Evolutionary conservation across 53 echinoderm and acorn worm genomes (phyloP).

Genomic region (Astropecten irregularis): DNA sequence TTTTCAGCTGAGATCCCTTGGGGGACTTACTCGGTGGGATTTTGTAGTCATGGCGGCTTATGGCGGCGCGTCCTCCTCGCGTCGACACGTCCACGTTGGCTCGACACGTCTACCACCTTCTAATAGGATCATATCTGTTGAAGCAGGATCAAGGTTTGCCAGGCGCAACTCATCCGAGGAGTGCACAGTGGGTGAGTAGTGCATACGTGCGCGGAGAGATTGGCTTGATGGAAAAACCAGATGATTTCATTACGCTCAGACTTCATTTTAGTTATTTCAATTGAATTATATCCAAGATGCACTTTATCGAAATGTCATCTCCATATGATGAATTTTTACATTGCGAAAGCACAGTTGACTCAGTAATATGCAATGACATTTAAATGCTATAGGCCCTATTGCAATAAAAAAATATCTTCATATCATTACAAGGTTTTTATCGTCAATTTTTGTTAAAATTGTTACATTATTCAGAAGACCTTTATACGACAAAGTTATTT

Average conservation of each 20-base stretch:
- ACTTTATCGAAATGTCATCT: background rate
- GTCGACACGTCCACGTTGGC: slow-evolving; percentile 10
- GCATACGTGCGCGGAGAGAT: background rate
- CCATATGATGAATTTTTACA: no score
- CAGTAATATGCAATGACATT: no score
- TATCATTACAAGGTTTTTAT: no score
- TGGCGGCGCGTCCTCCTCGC: background rate
- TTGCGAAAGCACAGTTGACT: no score
- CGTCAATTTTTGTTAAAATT: no score
- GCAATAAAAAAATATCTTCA: no score
- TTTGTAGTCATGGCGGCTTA: slow-evolving; percentile 32
- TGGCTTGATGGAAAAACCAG: no score
- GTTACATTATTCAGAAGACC: no score
- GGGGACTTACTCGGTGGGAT: background rate
- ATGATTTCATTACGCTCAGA: background rate
- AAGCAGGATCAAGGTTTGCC: slow-evolving; percentile 20
- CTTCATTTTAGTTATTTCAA: background rate
- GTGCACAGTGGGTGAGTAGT: slow-evolving; percentile 34
- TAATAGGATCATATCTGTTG: slow-evolving; percentile 34
- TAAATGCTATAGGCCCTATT: no score
- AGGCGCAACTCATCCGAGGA: background rate
- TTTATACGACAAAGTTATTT: no score
- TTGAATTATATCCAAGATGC: background rate
- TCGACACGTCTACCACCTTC: slow-evolving; percentile 19
- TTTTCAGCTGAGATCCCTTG: no score